Evolutionary conservation across 2,888 invertebrate genomes (phyloP), one percentile per base, ranked within the genome.

Genomic region (Eupithecia inturbata): DNA sequence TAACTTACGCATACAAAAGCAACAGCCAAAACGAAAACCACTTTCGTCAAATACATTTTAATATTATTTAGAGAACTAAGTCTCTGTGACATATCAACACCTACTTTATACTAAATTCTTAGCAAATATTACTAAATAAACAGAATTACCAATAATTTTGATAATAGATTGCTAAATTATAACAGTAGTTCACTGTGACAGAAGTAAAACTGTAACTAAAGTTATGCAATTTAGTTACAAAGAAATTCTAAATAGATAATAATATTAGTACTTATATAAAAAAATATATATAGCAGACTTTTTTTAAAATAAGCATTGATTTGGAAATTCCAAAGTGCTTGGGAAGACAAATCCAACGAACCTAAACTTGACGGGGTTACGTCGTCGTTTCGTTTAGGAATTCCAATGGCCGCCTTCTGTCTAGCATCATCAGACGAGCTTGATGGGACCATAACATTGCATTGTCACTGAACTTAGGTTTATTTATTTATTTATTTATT

Each of bases 101-200:
- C 68, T 73, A 75, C 70, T 74, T 53, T 79, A 78, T 79, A 77
- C 28, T 14, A 66, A n/a, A 69, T 71, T 74, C 39, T 10, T 16
- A 63, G 26, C 28, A 64, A 49, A n/a, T 60, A 67, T 66, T 71
- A 68, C 71, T 26, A 68, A 66, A 67, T 31, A 28, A n/a, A n/a
- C n/a, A 26, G 63, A 74, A 71, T 64, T 74, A 73, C 57, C 31
- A 68, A 71, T 73, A 33, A 57, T 64, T 64, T 67, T 7, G 33
- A 75, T 75, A 67, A 31, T 7, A 60, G 71, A 75, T 76, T 41
- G 14, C 63, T n/a, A 64, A 64, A 64, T 33, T 64, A 64, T 64
- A 64, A 64, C 63, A 64, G 33, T 64, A 33, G 33, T 64, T 64
- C n/a, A 64, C 63, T 64, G 63, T 33, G 36, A 64, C n/a, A 64